A percentile compares a stretch with the other conserved stretches of the same genome.
Evolutionary conservation across 2,797 vertebrate species (phyloP).

Genomic region (Martes flavigula): DNA sequence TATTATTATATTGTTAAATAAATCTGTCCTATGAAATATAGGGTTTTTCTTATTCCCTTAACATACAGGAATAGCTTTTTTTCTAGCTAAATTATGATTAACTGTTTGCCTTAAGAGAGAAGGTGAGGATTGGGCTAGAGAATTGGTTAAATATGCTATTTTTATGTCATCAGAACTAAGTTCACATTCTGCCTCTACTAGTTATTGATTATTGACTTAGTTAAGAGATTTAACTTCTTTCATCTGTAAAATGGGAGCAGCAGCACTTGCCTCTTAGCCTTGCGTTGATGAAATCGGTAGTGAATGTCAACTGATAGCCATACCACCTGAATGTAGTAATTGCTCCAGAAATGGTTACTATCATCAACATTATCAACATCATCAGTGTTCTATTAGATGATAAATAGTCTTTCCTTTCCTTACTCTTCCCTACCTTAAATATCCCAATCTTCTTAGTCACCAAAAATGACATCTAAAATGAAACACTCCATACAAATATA

Average conservation of each 20-base stretch:
- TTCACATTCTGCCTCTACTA: neutral
- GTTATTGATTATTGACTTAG: neutral
- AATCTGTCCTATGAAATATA: neutral
- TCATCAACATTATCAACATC: neutral
- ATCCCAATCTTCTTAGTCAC: neutral
- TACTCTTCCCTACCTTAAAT: neutral
- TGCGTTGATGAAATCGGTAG: neutral
- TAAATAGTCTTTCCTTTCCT: neutral
- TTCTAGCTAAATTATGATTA: constrained; percentile 8
- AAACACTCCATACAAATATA: neutral
- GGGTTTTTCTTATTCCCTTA: neutral
- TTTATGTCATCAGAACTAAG: neutral
- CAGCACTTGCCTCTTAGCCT: neutral
- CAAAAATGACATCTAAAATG: neutral
- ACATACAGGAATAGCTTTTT: neutral
- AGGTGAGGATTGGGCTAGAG: neutral
- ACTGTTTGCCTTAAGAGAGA: neutral
- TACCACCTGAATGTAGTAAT: neutral
- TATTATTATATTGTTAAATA: neutral
- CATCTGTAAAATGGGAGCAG: neutral
- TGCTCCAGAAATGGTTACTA: neutral
- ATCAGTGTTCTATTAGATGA: neutral
- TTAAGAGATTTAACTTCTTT: neutral
- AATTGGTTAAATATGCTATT: constrained; percentile 9
- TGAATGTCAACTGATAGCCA: neutral